Evolutionary conservation across 1,140 invertebrate species (phyloP).

Genomic region (Metaphire vulgaris): DNA sequence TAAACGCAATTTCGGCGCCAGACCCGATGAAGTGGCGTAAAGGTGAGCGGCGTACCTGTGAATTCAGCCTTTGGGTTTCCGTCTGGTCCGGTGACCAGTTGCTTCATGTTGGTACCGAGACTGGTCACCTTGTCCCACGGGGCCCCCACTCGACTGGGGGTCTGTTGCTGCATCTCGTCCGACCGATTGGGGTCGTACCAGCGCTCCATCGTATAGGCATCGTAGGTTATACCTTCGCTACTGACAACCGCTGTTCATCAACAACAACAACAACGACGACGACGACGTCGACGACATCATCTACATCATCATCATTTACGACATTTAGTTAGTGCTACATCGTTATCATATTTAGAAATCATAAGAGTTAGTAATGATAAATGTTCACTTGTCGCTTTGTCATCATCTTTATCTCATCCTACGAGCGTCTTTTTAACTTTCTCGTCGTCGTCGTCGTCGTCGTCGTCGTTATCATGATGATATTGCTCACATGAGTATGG

Average conservation of each 20-base stretch:
- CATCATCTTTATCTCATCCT: too few species aligned
- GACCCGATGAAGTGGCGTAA: background rate
- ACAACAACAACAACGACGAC: too few species aligned
- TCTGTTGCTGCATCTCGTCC: conserved; percentile 39
- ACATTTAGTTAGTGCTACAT: background rate
- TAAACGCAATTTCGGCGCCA: too few species aligned
- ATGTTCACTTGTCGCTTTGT: background rate
- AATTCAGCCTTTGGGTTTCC: conserved; percentile 39
- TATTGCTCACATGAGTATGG: conserved; percentile 38
- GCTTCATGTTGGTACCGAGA: conserved; percentile 40
- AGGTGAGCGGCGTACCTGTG: conserved; percentile 29
- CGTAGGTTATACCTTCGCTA: conserved; percentile 34
- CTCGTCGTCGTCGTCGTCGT: too few species aligned
- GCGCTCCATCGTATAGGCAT: conserved; percentile 41
- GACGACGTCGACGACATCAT: background rate
- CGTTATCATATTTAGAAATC: background rate
- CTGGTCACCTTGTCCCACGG: conserved; percentile 37
- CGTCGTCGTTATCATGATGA: too few species aligned
- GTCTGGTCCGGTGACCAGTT: conserved; percentile 39
- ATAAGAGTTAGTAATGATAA: background rate
- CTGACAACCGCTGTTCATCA: conserved; percentile 35
- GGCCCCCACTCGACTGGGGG: conserved; percentile 34
- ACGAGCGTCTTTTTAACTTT: too few species aligned
- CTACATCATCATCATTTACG: background rate
- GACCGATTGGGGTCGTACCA: conserved; percentile 37